Percentiles rank a stretch among this genome's conserved stretches.
Evolutionary conservation across 2,113 vertebrate species (phyloP).

Genomic region (Progne subis): DNA sequence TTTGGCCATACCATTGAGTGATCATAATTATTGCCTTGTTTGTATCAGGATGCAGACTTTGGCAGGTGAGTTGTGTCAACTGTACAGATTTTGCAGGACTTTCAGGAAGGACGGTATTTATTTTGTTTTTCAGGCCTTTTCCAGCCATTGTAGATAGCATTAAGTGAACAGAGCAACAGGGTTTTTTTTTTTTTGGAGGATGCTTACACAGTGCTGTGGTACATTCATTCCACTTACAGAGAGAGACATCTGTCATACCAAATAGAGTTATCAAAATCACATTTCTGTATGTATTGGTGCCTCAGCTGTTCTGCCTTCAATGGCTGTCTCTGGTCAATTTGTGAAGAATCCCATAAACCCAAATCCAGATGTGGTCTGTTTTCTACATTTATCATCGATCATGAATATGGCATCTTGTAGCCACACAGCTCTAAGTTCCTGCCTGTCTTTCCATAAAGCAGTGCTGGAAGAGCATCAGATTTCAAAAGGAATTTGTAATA

Average conservation of each 20-base stretch:
- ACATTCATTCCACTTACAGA: background rate
- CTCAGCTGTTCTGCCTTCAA: background rate
- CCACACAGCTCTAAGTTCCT: background rate
- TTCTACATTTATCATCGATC: constrained; percentile 22
- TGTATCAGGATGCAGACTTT: background rate
- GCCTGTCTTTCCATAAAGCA: background rate
- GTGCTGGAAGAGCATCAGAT: constrained; percentile 19
- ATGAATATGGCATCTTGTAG: background rate
- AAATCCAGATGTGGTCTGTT: constrained; percentile 49
- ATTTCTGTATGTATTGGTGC: background rate
- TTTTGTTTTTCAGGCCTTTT: background rate
- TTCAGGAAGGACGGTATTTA: background rate
- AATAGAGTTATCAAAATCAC: constrained; percentile 37
- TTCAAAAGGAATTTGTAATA: constrained; percentile 39
- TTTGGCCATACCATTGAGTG: background rate
- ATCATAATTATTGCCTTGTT: background rate
- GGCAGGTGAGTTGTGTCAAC: background rate
- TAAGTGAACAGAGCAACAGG: background rate
- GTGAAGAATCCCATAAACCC: constrained; percentile 17
- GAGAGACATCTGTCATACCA: background rate
- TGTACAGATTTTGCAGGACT: background rate
- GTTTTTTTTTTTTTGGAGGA: background rate
- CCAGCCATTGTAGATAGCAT: background rate
- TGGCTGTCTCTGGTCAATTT: background rate
- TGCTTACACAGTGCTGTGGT: background rate